Evolutionary conservation across 1,140 invertebrate species (phyloP), one percentile per base, ranked within the genome.

Genomic region (Drosophila equinoxialis): DNA sequence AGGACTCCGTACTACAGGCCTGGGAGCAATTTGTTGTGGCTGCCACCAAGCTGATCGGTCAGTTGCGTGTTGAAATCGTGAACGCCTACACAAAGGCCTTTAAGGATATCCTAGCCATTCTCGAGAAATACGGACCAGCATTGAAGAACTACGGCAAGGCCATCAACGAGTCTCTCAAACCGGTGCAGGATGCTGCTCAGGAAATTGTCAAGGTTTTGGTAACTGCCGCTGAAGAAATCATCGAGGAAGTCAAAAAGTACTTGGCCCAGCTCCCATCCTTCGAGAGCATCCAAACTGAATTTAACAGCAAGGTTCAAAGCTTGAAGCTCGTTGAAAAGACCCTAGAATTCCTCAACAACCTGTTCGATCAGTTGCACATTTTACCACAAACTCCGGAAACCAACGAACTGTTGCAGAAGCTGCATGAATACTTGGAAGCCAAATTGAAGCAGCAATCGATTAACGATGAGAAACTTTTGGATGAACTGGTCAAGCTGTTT

Each of bases 101-200:
- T 1, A 78, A 92, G 65, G 42, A 60, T 13, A 4, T 73, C 20
- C 51, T 79, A 57, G 67, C 81, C 68, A 13, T 57, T 6, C 42
- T 91, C 1, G 85, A 92, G 48, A 91, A 93, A 65, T 93, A 95
- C 81, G 94, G 95, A 72, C 94, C 94, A 5, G 95, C 96, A 71
- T 81, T 97, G 3, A 94, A 96, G 66, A 94, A 95, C 69, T 90
- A 96, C 11, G 91, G 93, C 33, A 93, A 93, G 37, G 81, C 93
- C 0, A 74, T 94, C 3, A 92, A 93, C 1, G 94, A 95, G 68
- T 79, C 94, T 13, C 77, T 93, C 35, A 93, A 93, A 64, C 93
- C 95, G 54, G 26, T 94, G 0, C 93, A 91, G 5, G 93, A 94
- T 65, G 90, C 93, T 13, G 8, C 93, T 1, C 81, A 92, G 23